phyloP scores from a whole-genome alignment of 2,797 vertebrate species.

The Argentina silus region DNA sequence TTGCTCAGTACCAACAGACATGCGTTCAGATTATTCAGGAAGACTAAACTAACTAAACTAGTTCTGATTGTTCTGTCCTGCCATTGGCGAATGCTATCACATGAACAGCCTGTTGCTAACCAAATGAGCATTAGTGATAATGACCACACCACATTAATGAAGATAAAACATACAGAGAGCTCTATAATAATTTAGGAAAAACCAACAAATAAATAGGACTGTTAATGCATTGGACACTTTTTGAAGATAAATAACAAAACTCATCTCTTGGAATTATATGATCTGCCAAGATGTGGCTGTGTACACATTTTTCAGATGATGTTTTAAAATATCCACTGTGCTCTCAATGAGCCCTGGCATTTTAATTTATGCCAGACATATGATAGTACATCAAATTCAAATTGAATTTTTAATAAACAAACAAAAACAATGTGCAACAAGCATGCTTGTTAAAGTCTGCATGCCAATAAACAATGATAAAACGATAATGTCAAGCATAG shows the following conservation, averaged over 20 bases:
- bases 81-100: not conserved
- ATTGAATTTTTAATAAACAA: not conserved
- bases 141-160: not conserved
- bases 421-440: not conserved
- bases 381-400: not conserved
- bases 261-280: not conserved
- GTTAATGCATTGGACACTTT: not conserved
- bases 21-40: not conserved
- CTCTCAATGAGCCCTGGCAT: not conserved
- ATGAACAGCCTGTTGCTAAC: not conserved
- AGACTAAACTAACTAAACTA: not conserved
- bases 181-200: not conserved
- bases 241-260: not conserved
- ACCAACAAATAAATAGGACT: not conserved
- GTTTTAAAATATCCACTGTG: not conserved
- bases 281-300: not conserved
- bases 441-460: not conserved
- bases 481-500: not conserved
- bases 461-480: not conserved
- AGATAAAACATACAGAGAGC: not conserved
- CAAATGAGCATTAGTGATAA: conserved; percentile 3
- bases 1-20: not conserved
- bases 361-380: not conserved
- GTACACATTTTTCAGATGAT: not conserved
- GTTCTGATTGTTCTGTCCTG: not conserved